Evolutionary conservation across 2,113 vertebrate species (phyloP), one percentile per base, ranked within the genome.

Genomic region (Abramis brama): DNA sequence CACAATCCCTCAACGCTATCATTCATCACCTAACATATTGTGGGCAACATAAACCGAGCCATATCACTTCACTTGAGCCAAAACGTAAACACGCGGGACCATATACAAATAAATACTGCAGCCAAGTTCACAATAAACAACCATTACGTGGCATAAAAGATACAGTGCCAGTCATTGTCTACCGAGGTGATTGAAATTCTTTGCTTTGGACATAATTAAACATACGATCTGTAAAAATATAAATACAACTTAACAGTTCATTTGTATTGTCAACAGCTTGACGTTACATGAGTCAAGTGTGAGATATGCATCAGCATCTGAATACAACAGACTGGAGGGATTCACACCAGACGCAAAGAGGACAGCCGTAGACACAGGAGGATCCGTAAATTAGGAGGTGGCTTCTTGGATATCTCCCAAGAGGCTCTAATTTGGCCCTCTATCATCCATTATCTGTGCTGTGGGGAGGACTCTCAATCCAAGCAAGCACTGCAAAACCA

Each of bases 381-480:
- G 55, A 76, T 25, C 60, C 57, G 43, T 88, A 88, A 89, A 85
- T 87, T 82, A 89, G 64, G 79, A 80, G 70, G 52, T 71, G 75
- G 62, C 83, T 85, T 86, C 33, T 70, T 70, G 19, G 25, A 86
- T 79, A 79, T 76, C 76, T 89, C 77, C 76, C 86, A 70, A 47
- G 80, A 87, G 87, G 83, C 71, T 84, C 76, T 86, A 86, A 89
- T 87, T 84, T 85, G 60, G 55, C 62, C 47, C 50, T 64, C 74
- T 82, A 84, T 80, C 87, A 79, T 83, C 82, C 30, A 84, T 85
- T 87, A 89, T 89, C 85, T 87, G 55, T 55, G 82, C 74, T 79
- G 47, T 33, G 47, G 55, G 79, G 77, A 89, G 52, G 66, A 50
- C 68, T 79, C 81, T 89, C 88, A 82, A 85, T 57, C 86, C 57